A percentile compares a stretch with the other conserved stretches of the same genome.
Evolutionary conservation across 1,140 invertebrate species (phyloP).

Genomic region (Leptinotarsa undecemlineata): DNA sequence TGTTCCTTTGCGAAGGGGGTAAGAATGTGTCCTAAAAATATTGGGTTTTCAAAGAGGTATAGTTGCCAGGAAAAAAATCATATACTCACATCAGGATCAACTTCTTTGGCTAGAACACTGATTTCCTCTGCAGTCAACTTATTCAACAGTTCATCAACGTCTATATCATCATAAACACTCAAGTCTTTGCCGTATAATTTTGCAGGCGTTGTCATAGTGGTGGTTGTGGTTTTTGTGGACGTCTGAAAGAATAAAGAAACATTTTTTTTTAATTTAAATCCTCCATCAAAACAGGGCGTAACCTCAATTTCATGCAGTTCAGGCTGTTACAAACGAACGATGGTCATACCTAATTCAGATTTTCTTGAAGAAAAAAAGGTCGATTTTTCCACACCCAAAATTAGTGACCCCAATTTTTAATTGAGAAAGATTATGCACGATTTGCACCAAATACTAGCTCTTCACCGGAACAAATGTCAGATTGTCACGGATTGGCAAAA

Average conservation of each 20-base stretch:
- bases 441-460: neutral
- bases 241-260: conserved; percentile 66
- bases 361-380: conserved; percentile 21
- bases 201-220: conserved; percentile 83
- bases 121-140: conserved; percentile 95
- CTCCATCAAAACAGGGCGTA: conserved; percentile 32
- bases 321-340: conserved; percentile 21
- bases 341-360: conserved; percentile 27
- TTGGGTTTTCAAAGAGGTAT: neutral
- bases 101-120: conserved; percentile 95
- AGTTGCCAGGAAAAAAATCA: neutral
- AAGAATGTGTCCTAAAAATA: conserved; percentile 88
- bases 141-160: conserved; percentile 93
- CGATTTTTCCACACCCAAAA: conserved; percentile 40
- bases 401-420: conserved; percentile 39
- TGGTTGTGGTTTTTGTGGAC: conserved; percentile 81
- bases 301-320: neutral
- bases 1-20: conserved; percentile 93
- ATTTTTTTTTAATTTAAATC: neutral
- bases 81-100: conserved; percentile 96
- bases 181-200: conserved; percentile 92
- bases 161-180: conserved; percentile 92
- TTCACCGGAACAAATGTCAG: too few relatives aligned
- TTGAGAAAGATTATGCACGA: neutral
- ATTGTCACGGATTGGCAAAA: too few relatives aligned